Conservation (phyloP, 2,888 invertebrate species). For the Hipparchia sbordonii region DNA sequence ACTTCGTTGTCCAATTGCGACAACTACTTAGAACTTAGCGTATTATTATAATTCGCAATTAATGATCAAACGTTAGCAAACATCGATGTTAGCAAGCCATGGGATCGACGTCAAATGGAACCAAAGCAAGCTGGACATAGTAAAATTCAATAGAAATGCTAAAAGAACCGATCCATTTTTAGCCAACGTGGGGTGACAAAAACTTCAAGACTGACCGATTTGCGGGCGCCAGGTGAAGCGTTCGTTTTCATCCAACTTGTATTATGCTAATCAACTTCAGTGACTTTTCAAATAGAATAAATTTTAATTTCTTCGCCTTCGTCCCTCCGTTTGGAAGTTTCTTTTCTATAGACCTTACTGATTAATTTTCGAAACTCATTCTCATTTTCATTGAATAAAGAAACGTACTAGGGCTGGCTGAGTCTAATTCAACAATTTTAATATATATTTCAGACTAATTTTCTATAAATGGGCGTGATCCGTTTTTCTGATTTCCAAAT, state of each 20-base stretch:
- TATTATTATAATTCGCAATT: no score
- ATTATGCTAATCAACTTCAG: conserved; percentile 68
- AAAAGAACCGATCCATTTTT: conserved; percentile 14
- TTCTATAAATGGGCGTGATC: background rate
- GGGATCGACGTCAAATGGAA: background rate
- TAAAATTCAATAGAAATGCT: background rate
- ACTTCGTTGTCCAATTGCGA: no score
- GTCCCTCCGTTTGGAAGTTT: conserved; percentile 64
- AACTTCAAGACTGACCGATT: conserved; percentile 41
- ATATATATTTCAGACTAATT: no score
- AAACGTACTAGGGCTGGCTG: conserved; percentile 47
- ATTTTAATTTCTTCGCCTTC: conserved; percentile 69
- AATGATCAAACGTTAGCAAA: no score
- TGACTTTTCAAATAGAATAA: conserved; percentile 68
- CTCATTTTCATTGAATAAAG: conserved; percentile 74
- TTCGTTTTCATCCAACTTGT: conserved; percentile 68
- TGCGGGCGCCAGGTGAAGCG: conserved; percentile 51
- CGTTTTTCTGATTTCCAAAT: no score
- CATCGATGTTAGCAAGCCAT: no score
- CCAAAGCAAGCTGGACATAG: no score
- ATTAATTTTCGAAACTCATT: conserved; percentile 75
- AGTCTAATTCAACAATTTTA: background rate
- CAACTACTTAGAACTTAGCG: no score
- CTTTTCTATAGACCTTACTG: conserved; percentile 62
- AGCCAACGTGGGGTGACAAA: conserved; percentile 25